Evolutionary conservation across 2,797 vertebrate genomes (phyloP).

Genomic region (Urosaurus nigricauda): DNA sequence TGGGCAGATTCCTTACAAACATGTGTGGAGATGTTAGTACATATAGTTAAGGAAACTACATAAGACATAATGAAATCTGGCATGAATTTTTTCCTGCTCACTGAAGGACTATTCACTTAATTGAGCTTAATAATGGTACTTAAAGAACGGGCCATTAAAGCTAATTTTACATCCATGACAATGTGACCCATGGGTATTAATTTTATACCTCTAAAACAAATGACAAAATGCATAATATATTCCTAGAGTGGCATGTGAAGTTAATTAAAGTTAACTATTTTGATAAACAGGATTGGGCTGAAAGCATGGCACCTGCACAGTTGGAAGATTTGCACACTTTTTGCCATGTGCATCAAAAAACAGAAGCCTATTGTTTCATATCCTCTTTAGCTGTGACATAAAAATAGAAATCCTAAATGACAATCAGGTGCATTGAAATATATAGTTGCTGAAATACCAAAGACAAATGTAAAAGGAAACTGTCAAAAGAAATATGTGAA

Average conservation of each 20-base stretch:
- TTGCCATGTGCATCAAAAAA: neutral
- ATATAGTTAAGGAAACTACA: neutral
- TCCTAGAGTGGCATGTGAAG: neutral
- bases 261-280: neutral
- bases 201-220: slow-evolving; percentile 27
- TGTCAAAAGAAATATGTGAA: neutral
- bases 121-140: slow-evolving; percentile 9
- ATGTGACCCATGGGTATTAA: neutral
- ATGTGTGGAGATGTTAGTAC: neutral
- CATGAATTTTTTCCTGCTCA: neutral
- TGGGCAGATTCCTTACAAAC: neutral
- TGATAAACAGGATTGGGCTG: neutral
- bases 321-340: neutral
- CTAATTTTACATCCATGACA: slow-evolving; percentile 26
- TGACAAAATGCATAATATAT: slow-evolving; percentile 12
- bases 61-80: neutral
- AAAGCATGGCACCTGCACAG: neutral
- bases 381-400: neutral
- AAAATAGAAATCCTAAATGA: slow-evolving; percentile 1
- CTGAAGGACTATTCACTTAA: slow-evolving; percentile 13
- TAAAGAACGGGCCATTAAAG: slow-evolving; percentile 6
- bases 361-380: neutral
- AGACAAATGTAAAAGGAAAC: neutral
- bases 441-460: neutral
- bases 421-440: neutral